Percentiles rank a stretch among this genome's conserved stretches.
Conservation (phyloP, 2,113 vertebrate species). For the Cricetomys ansorgei region DNA sequence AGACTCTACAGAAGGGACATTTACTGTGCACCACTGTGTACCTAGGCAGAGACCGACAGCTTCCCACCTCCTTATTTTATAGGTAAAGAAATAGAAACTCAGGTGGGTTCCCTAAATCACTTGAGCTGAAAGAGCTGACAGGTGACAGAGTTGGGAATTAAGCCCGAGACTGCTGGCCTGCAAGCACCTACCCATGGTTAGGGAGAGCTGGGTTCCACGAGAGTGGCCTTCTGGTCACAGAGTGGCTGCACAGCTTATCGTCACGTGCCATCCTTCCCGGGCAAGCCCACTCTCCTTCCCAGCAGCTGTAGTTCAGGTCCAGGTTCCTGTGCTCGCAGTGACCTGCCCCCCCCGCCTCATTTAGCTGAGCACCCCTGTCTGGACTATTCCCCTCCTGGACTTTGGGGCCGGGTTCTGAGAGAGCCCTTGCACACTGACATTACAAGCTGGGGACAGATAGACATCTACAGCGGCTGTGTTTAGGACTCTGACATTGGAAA, state of each 20-base stretch:
- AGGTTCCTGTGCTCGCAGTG: neutral
- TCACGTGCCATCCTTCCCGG: neutral
- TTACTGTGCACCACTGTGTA: neutral
- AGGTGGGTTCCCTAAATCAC: neutral
- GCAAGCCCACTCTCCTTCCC: rapidly evolving
- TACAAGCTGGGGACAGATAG: neutral
- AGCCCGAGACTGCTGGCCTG: neutral
- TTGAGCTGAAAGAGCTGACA: neutral
- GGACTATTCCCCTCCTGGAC: neutral
- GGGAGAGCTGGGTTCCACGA: neutral
- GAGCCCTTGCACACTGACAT: neutral
- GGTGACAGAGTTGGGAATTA: neutral
- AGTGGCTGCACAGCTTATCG: neutral
- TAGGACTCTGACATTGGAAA: neutral
- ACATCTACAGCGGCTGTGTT: neutral
- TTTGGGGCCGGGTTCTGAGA: neutral
- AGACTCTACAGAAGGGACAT: neutral
- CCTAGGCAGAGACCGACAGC: neutral
- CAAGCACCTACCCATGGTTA: neutral
- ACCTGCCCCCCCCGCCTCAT: neutral
- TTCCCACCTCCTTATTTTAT: neutral
- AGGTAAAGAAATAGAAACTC: neutral
- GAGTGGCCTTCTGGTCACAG: neutral
- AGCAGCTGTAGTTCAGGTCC: neutral
- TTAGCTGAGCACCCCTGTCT: neutral